These are phyloP conservation scores for Macrosiphum euphorbiae DNA, from an alignment of 2,888 invertebrate genomes.

Conservation along the genomic window DNA sequence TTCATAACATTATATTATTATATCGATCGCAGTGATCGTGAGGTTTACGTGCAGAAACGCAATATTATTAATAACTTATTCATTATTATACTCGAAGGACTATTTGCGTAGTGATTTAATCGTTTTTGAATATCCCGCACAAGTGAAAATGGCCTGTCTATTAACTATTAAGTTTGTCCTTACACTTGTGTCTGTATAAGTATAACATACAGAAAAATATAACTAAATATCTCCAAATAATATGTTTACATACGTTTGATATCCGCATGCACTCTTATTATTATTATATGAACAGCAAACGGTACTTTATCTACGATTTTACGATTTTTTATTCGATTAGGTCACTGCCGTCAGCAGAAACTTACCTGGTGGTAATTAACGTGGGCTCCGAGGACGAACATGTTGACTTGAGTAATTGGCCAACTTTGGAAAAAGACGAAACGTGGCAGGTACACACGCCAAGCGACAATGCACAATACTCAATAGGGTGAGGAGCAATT, in stretches of 20 bases:
- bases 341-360: constrained; percentile 59
- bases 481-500: constrained; percentile 59
- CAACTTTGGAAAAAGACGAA: constrained; percentile 4
- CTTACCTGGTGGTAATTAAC: constrained; percentile 74
- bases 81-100: background rate
- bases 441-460: constrained; percentile 61
- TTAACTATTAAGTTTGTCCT: background rate
- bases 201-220: too few relatives aligned
- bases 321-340: background rate
- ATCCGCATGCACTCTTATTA: background rate
- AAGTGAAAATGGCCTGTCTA: background rate
- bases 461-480: constrained; percentile 65
- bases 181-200: background rate
- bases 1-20: too few relatives aligned
- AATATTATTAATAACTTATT: background rate
- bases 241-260: too few relatives aligned
- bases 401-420: constrained; percentile 72
- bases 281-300: background rate
- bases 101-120: background rate
- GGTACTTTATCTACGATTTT: background rate
- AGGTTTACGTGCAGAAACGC: background rate
- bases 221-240: background rate
- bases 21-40: background rate
- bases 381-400: constrained; percentile 72
- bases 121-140: background rate